These are phyloP conservation scores for Hemicordylus capensis DNA, from an alignment of 2,113 vertebrate genomes.

Conservation along the genomic window DNA sequence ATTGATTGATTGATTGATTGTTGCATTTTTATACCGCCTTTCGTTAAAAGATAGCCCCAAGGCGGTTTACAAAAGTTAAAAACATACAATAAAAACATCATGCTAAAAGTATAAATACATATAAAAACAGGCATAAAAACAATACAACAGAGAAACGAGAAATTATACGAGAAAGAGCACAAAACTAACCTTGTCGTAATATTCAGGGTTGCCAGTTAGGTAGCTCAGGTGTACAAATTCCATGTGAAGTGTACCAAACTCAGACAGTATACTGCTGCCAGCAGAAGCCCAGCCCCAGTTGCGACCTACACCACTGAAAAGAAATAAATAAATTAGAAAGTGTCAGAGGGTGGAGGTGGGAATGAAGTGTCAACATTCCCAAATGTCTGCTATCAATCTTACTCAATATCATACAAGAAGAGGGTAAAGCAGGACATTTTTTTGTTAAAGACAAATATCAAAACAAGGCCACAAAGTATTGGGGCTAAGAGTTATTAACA, in stretches of 20 bases:
- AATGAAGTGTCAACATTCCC: too few species aligned
- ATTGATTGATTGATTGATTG: too few species aligned
- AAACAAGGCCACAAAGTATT: background rate
- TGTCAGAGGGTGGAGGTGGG: background rate
- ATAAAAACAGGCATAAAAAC: too few species aligned
- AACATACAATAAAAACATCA: too few species aligned
- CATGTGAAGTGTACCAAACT: constrained; percentile 98
- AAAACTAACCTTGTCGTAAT: constrained; percentile 91
- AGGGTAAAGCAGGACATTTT: background rate
- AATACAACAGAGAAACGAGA: too few species aligned
- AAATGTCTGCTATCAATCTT: background rate
- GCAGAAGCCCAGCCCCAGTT: constrained; percentile 99
- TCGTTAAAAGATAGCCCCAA: too few species aligned
- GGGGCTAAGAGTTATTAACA: too few species aligned
- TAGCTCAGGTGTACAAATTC: constrained; percentile 98
- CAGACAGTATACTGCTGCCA: constrained; percentile 96
- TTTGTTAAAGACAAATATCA: background rate
- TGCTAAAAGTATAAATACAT: too few species aligned
- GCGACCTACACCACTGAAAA: constrained; percentile 89
- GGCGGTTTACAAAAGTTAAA: too few species aligned
- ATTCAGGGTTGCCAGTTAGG: constrained; percentile 92
- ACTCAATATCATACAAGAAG: background rate
- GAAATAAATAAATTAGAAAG: background rate
- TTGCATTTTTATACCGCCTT: too few species aligned
- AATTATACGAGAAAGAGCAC: background rate